These are phyloP conservation scores for Denticeps clupeoides DNA, from an alignment of 2,797 vertebrate species.

Conservation along the genomic window DNA sequence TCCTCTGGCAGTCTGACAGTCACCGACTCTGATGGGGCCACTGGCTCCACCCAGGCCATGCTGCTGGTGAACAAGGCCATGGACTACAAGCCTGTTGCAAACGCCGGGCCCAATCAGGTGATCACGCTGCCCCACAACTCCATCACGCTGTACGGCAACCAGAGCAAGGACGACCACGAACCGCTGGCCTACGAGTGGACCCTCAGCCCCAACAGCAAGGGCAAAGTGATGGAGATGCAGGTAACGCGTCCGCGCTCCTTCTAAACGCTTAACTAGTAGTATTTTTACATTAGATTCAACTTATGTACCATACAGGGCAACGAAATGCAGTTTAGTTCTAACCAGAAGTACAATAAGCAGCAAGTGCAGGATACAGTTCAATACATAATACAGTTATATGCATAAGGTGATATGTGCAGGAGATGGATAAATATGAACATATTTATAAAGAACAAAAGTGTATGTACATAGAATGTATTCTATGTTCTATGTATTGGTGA, in stretches of 20 bases:
- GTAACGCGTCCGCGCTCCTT: too few species aligned
- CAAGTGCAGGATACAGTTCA: too few species aligned
- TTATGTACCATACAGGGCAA: too few species aligned
- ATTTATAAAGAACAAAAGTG: too few species aligned
- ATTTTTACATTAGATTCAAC: too few species aligned
- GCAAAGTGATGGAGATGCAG: slow-evolving; percentile 98
- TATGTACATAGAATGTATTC: too few species aligned
- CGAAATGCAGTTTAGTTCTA: too few species aligned
- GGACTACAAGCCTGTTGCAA: slow-evolving; percentile 89
- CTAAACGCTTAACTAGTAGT: too few species aligned
- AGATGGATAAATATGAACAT: too few species aligned
- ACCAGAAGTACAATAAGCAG: too few species aligned
- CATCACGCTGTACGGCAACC: slow-evolving; percentile 81
- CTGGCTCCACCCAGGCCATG: slow-evolving; percentile 74
- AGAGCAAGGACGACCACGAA: slow-evolving; percentile 90
- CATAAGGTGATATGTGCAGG: too few species aligned
- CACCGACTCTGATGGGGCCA: slow-evolving; percentile 83
- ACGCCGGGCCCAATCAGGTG: slow-evolving; percentile 83
- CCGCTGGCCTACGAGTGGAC: slow-evolving; percentile 92
- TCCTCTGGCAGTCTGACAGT: slow-evolving; percentile 71
- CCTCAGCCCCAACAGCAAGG: slow-evolving; percentile 87
- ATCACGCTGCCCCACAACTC: slow-evolving; percentile 89
- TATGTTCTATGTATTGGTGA: neutral
- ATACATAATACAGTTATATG: too few species aligned
- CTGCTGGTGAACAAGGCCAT: slow-evolving; percentile 85